phyloP scores from a whole-genome alignment of 2,888 invertebrate genomes.

The Opisthograptis luteolata region DNA sequence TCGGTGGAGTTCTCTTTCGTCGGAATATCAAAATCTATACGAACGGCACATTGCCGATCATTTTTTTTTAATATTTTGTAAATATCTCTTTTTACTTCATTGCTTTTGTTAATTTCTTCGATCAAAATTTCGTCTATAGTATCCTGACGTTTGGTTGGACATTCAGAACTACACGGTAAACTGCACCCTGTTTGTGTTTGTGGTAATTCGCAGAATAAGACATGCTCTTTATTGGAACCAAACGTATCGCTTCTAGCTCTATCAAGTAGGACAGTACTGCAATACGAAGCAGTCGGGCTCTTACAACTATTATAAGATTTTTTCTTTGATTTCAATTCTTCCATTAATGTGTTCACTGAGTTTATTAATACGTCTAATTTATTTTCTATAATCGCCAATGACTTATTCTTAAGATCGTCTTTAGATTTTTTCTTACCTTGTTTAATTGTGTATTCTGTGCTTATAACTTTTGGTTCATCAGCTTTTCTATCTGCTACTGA shows the following conservation, averaged over 20 bases:
- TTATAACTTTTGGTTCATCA: too few species aligned
- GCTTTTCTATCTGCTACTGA: too few species aligned
- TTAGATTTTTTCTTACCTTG: background rate
- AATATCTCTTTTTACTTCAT: conserved; percentile 53
- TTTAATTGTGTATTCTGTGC: background rate
- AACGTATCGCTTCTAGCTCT: conserved; percentile 17
- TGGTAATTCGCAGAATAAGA: conserved; percentile 26
- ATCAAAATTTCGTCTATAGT: conserved; percentile 44
- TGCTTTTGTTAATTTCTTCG: conserved; percentile 56
- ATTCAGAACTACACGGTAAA: conserved; percentile 22
- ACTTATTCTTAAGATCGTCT: background rate
- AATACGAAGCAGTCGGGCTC: background rate
- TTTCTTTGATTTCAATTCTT: conserved; percentile 48
- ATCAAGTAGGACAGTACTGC: background rate
- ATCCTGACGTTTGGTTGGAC: conserved; percentile 17
- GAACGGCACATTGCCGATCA: conserved; percentile 42
- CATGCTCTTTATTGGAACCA: conserved; percentile 1
- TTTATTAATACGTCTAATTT: conserved; percentile 43
- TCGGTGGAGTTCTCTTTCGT: conserved; percentile 63
- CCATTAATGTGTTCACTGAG: conserved; percentile 57
- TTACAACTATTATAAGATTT: background rate
- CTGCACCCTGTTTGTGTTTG: conserved; percentile 37
- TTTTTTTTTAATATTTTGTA: conserved; percentile 47
- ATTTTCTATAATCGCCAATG: background rate
- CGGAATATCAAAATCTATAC: conserved; percentile 57